phyloP scores from a whole-genome alignment of 2,113 vertebrate genomes.

The Sinocyclocheilus anophthalmus region DNA sequence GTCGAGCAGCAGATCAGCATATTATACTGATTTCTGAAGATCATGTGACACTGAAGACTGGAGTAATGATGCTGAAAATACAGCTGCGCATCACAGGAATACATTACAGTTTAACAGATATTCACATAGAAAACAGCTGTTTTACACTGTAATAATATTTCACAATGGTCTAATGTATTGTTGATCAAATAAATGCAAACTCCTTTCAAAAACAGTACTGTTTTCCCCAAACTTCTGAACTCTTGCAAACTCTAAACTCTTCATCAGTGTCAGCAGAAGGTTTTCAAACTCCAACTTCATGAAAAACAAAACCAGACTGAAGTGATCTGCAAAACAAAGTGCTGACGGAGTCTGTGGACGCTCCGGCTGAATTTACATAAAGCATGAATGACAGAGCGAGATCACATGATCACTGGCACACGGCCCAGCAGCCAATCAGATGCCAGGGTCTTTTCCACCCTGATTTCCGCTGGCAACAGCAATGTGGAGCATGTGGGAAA shows the following conservation, averaged over 20 bases:
- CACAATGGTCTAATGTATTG: background rate
- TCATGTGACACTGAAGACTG: background rate
- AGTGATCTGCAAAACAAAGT: background rate
- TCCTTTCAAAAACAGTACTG: too few relatives aligned
- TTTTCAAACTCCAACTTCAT: background rate
- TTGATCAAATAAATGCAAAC: background rate
- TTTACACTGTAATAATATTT: background rate
- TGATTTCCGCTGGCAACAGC: constrained; percentile 50
- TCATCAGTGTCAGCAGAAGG: background rate
- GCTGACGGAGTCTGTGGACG: background rate
- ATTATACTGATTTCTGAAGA: background rate
- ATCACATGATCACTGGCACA: constrained; percentile 35
- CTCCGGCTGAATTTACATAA: constrained; percentile 1
- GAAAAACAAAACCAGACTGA: background rate
- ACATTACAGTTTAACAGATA: background rate
- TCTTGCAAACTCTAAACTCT: background rate
- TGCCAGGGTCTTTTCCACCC: constrained; percentile 4
- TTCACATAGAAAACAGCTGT: background rate
- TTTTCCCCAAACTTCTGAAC: too few relatives aligned
- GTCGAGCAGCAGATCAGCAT: background rate
- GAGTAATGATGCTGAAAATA: background rate
- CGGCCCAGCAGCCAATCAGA: constrained; percentile 39
- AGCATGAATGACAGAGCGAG: background rate
- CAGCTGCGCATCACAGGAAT: too few relatives aligned
- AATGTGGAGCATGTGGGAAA: constrained; percentile 43